Conservation (phyloP, 2,113 vertebrate genomes). For the Taxidea taxus region DNA sequence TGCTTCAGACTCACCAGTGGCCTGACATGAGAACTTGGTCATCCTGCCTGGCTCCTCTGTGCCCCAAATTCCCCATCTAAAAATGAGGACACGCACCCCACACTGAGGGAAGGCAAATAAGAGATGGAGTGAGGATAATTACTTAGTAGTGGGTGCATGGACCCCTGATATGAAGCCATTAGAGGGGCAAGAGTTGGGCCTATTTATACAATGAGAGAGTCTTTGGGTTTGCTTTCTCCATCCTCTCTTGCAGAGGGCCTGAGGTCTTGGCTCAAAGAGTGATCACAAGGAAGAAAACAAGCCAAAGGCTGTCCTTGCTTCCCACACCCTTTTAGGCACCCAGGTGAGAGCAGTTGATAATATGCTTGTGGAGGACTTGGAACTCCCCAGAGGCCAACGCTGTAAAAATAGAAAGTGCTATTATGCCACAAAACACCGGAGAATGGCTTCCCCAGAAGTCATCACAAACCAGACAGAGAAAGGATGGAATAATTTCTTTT, state of each 20-base stretch:
- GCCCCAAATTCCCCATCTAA: background rate
- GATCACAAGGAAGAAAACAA: background rate
- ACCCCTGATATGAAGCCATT: background rate
- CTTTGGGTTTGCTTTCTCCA: background rate
- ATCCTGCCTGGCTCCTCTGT: background rate
- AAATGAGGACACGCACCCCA: background rate
- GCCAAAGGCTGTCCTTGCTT: background rate
- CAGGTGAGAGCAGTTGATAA: slow-evolving; percentile 20
- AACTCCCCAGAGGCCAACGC: slow-evolving; percentile 6
- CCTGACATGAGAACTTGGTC: background rate
- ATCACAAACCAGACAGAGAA: slow-evolving; percentile 8
- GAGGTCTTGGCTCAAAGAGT: background rate
- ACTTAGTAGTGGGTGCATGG: background rate
- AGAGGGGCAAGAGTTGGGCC: background rate
- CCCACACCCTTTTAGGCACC: background rate
- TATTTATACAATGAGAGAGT: background rate
- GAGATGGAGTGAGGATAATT: background rate
- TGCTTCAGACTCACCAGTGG: background rate
- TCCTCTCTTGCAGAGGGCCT: background rate
- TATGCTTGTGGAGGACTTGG: background rate
- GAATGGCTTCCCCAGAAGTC: slow-evolving; percentile 50
- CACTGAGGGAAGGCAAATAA: background rate
- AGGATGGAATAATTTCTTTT: slow-evolving; percentile 57
- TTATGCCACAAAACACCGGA: slow-evolving; percentile 41
- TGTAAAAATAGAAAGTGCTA: slow-evolving; percentile 56